Percentiles rank a stretch among this genome's conserved stretches.
Conservation (phyloP, 2,888 invertebrate species). For the Mechanitis messenoides region DNA sequence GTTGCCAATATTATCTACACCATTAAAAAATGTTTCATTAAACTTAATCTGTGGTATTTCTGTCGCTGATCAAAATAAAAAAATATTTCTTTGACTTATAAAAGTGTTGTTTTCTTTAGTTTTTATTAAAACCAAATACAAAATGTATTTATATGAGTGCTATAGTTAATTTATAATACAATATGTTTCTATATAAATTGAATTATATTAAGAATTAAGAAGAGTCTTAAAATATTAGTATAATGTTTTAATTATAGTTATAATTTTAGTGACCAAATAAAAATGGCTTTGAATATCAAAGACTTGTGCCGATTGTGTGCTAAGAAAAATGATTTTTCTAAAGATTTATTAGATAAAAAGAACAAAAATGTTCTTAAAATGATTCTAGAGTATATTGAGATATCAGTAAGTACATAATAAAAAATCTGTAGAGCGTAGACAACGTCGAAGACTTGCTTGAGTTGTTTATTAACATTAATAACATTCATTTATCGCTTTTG, state of each 20-base stretch:
- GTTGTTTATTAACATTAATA: too few species aligned
- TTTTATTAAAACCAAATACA: too few species aligned
- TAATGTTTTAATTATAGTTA: conserved; percentile 1
- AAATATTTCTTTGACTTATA: too few species aligned
- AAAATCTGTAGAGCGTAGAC: neutral
- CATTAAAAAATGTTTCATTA: too few species aligned
- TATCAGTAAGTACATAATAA: conserved; percentile 46
- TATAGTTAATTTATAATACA: too few species aligned
- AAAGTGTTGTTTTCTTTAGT: too few species aligned
- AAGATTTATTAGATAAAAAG: conserved; percentile 59
- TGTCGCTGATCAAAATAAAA: too few species aligned
- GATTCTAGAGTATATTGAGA: conserved; percentile 59
- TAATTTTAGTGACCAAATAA: conserved; percentile 4
- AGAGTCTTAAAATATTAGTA: neutral
- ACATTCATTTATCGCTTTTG: too few species aligned
- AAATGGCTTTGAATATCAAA: conserved; percentile 38
- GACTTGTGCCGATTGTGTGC: conserved; percentile 68
- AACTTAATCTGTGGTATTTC: too few species aligned
- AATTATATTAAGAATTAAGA: neutral
- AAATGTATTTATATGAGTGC: too few species aligned
- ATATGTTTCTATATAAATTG: neutral
- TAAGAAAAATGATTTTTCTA: conserved; percentile 56
- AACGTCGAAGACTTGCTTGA: too few species aligned
- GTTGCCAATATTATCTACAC: too few species aligned
- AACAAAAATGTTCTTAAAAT: conserved; percentile 59